Evolutionary conservation across 2,113 vertebrate species (phyloP), one percentile per base, ranked within the genome.

Genomic region (Bufo gargarizans): DNA sequence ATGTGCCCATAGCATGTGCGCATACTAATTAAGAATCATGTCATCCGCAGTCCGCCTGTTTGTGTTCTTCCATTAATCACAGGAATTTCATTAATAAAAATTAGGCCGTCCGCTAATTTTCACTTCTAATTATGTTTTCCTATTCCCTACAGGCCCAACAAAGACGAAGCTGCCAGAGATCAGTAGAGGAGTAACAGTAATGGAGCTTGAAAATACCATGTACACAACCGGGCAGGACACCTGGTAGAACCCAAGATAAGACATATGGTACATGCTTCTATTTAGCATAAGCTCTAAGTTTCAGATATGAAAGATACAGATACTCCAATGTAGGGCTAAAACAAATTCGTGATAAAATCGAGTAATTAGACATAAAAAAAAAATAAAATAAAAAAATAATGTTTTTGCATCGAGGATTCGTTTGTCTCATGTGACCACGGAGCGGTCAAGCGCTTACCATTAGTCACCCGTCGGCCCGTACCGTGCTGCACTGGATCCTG

Each of bases 1-100:
- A 59, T 82, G 43, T 59, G 43, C 43, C 59, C 59, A 6, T 43
- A 47, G 58, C 12, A 33, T 11, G 19, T 19, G 59, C 59, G 61
- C 43, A 83, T 83, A 83, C 81, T 83, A 83, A 83, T 67, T n/a
- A 20, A 1, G 45, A 69, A 83, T 83, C 61, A 3, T 16, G 61
- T 83, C 81, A 7, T 61, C 61, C 4, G 61, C 81, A 3, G 81
- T 19, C 58, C 33, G 20, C 13, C 10, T 8, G 45, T 20, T 13
- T 69, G 19, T 50, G 81, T 50, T 49, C 19, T 6, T 6, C 63
- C 61, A 83, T 83, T 83, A 67, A 67, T 83, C 61, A 83, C 80
- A 50, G 61, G 61, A 20, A 69, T 50, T 22, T 10, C 81, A 49
- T 50, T 69, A 65, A 22, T 69, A 67, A 53, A 69, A 82, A 69